Conservation (phyloP, 2,888 invertebrate genomes). For the Tachina lurida region DNA sequence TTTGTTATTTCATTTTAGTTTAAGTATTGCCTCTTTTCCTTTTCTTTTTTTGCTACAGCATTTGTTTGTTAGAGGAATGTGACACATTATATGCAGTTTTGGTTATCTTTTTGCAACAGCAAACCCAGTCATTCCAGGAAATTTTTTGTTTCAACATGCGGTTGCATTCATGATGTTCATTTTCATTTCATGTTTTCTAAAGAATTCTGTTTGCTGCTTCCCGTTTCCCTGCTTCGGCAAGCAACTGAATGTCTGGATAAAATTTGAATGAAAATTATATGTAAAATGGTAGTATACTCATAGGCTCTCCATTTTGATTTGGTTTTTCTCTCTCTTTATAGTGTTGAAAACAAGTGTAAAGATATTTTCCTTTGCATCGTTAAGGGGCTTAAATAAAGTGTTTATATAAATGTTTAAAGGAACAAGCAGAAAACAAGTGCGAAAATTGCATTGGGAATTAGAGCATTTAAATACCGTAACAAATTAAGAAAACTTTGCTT, state of each 20-base stretch:
- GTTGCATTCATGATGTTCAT: conserved; percentile 71
- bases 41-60: not conserved
- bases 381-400: conserved; percentile 17
- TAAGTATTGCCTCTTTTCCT: not conserved
- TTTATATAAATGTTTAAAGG: conserved; percentile 13
- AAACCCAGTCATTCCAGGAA: conserved; percentile 3
- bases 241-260: conserved; percentile 25
- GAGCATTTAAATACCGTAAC: conserved; percentile 70
- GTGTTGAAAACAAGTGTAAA: conserved; percentile 43
- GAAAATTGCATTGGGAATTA: conserved; percentile 74
- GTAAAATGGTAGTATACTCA: conserved; percentile 2
- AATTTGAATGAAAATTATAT: conserved; percentile 47
- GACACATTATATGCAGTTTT: conserved; percentile 68
- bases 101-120: conserved; percentile 56
- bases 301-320: conserved; percentile 42
- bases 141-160: conserved; percentile 56
- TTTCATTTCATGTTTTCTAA: conserved; percentile 66
- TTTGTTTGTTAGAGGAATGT: conserved; percentile 61
- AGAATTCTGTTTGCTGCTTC: conserved; percentile 48
- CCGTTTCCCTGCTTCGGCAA: no score
- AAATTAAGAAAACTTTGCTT: conserved; percentile 61
- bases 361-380: conserved; percentile 36
- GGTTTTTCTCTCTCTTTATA: conserved; percentile 10
- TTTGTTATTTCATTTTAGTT: not conserved
- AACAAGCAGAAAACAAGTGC: conserved; percentile 66